Base-by-base conservation (phyloP, 1,140 invertebrate genomes). In the Leptoteleia sp. region DNA sequence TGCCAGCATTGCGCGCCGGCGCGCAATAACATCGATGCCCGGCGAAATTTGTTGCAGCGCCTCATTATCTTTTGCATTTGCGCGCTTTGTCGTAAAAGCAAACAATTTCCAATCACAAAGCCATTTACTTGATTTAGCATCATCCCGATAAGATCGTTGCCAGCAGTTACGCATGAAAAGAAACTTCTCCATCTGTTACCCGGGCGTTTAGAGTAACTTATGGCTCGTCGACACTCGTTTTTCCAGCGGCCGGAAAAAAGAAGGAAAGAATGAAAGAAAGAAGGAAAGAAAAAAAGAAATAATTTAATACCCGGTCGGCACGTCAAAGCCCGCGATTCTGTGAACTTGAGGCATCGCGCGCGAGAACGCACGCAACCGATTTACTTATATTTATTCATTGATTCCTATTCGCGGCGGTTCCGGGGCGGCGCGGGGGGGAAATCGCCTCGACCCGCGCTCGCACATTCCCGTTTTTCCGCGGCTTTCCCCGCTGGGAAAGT, bases 401-500 rank as follows among this genome's bases (percentile, higher is more conserved):
- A 75, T 78, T 78, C 47, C 64, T 80, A 79, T 65, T 65, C 71
- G 35, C 40, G 57, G 3, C 3, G 22, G 3, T 65, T 62, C 7
- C 35, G 43, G 50, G 65, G 68, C 17, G 79, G 47, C 65, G 42
- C 59, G 50, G 76, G 59, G n/a, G 72, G 70, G 78, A 81, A 82
- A 78, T 72, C 52, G 50, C 50, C 50, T 54, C 57, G 62, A 75
- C 67, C 31, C 42, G 57, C 13, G 38, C 42, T 29, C 37, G 43
- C 12, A 22, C 43, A 79, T 64, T 82, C 75, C 78, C 75, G 50
- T 82, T 84, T 80, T 81, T 73, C 67, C 72, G 33, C 33, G 42
- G 82, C 83, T 85, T 84, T 85, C 81, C 82, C 82, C 43, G 48
- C 75, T 64, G 83, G 81, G 83, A 84, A 84, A 83, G 76, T 81